A percentile compares a stretch with the other conserved stretches of the same genome.
phyloP scores from a whole-genome alignment of 2,797 vertebrate genomes.

The Melopsittacus undulatus region DNA sequence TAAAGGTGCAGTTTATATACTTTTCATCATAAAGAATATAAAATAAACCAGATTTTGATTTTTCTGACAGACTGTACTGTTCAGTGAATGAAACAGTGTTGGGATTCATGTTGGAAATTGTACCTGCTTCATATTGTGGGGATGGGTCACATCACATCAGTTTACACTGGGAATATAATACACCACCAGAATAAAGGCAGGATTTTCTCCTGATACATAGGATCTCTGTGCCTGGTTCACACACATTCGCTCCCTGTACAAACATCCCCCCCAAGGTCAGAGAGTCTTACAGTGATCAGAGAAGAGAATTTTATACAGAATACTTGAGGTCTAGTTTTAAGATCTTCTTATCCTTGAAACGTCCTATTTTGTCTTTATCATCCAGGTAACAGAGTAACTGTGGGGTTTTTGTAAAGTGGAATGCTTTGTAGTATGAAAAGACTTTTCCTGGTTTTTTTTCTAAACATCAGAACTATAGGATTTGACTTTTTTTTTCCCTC shows the following conservation, averaged over 20 bases:
- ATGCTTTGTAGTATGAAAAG: conserved; percentile 38
- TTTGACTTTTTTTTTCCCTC: conserved; percentile 8
- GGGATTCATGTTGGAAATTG: conserved; percentile 48
- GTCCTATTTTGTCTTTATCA: neutral
- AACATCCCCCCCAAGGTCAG: neutral
- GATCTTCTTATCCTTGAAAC: neutral
- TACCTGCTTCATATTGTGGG: conserved; percentile 8
- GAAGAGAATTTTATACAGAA: conserved; percentile 48
- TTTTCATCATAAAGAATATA: conserved; percentile 42
- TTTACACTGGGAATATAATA: conserved; percentile 49
- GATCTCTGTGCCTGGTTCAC: conserved; percentile 33
- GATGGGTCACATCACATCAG: neutral
- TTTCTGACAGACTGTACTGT: conserved; percentile 34
- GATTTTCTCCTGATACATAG: conserved; percentile 46
- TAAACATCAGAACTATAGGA: conserved; percentile 37
- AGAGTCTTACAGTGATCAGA: conserved; percentile 46
- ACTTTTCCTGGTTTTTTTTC: conserved; percentile 33
- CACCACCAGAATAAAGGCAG: conserved; percentile 56
- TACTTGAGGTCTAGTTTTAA: conserved; percentile 35
- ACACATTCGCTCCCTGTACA: neutral
- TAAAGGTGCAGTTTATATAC: conserved; percentile 66
- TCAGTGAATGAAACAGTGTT: conserved; percentile 42
- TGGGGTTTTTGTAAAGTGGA: conserved; percentile 36
- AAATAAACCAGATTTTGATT: conserved; percentile 63
- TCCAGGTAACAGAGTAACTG: neutral